Conservation (phyloP, 2,888 invertebrate species). For the Stenodera caucasica region DNA sequence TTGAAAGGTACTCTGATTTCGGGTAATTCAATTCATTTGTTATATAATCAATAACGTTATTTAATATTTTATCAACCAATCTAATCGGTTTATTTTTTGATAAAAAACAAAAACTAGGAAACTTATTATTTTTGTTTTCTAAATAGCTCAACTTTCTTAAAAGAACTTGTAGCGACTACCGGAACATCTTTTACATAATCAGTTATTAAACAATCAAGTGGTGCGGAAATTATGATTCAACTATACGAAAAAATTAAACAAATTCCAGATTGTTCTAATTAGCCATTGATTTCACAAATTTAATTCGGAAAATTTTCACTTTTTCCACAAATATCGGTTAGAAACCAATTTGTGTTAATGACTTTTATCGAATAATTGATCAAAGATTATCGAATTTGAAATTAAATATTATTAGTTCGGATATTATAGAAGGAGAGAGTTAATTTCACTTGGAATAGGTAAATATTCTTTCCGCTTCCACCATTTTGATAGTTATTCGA, state of each 20-base stretch:
- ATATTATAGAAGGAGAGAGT: slow-evolving; percentile 15
- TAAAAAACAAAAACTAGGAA: neutral
- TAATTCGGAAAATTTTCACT: neutral
- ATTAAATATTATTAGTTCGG: neutral
- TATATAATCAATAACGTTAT: too few species aligned
- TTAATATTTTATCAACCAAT: too few species aligned
- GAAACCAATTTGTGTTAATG: neutral
- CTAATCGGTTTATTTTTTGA: too few species aligned
- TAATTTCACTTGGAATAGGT: slow-evolving; percentile 23
- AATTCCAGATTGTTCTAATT: too few species aligned
- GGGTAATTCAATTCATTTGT: neutral
- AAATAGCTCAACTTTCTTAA: neutral
- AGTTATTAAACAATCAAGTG: neutral
- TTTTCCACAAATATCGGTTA: neutral
- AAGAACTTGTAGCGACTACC: neutral
- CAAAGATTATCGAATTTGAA: neutral
- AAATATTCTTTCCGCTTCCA: slow-evolving; percentile 19
- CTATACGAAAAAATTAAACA: too few species aligned
- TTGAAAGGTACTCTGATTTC: neutral
- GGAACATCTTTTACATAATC: slow-evolving; percentile 1
- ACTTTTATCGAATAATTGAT: neutral
- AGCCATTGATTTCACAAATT: too few species aligned
- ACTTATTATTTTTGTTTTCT: neutral
- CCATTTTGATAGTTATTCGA: slow-evolving; percentile 2
- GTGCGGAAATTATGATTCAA: neutral